These are phyloP conservation scores for Lagopus leucura DNA, from an alignment of 2,113 vertebrate genomes.

Conservation along the genomic window DNA sequence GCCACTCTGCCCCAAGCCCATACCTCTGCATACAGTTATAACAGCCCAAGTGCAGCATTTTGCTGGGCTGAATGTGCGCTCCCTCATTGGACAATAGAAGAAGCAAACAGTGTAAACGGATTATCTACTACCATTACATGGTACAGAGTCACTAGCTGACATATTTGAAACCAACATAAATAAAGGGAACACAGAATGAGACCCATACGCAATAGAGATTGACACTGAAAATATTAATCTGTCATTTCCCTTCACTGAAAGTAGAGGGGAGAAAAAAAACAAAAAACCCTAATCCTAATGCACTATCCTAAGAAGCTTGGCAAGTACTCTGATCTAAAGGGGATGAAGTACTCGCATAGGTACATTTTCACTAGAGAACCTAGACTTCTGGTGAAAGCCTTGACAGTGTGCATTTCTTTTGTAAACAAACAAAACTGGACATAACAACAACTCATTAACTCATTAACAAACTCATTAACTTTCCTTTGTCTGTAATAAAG, in stretches of 20 bases:
- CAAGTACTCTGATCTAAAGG: neutral
- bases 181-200: conserved; percentile 1
- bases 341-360: neutral
- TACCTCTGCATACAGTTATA: neutral
- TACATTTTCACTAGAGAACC: neutral
- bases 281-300: neutral
- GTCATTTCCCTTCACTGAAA: neutral
- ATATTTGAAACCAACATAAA: neutral
- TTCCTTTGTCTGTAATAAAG: neutral
- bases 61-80: neutral
- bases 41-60: neutral
- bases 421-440: neutral
- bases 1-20: neutral
- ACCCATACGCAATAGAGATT: neutral
- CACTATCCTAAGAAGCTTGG: neutral
- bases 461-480: neutral
- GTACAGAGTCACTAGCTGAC: neutral
- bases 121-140: neutral
- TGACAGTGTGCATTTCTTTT: neutral
- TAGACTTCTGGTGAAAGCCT: neutral
- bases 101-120: neutral
- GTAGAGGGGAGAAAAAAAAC: neutral
- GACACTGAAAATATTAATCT: neutral
- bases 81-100: fast-evolving
- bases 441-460: neutral